Percentiles rank a stretch among this genome's conserved stretches.
Evolutionary conservation across 2,888 invertebrate species (phyloP).

Genomic region (Sacculina carcini): DNA sequence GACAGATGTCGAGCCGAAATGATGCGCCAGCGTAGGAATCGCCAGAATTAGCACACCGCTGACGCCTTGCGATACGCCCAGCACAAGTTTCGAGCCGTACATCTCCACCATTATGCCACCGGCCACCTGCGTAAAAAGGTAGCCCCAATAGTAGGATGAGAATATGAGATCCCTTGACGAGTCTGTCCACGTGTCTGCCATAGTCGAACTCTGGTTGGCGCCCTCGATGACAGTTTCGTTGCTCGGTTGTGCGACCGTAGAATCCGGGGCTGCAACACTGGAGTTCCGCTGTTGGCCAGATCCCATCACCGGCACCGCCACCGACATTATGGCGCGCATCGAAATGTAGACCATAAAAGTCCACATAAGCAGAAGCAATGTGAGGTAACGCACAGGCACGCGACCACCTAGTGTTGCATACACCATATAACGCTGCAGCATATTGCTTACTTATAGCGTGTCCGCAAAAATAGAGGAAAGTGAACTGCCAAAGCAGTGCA

Average conservation of each 20-base stretch:
- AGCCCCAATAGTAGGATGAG: background rate
- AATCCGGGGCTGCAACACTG: too few species aligned
- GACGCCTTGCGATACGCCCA: background rate
- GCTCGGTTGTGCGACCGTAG: too few species aligned
- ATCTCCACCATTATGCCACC: background rate
- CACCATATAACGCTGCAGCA: too few species aligned
- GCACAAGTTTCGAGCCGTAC: background rate
- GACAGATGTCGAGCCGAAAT: background rate
- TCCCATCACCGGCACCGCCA: background rate
- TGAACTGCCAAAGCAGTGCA: too few species aligned
- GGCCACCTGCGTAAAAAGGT: background rate
- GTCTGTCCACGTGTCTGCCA: background rate
- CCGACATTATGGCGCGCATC: background rate
- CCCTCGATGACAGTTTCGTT: too few species aligned
- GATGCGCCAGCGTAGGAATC: background rate
- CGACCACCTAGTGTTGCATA: too few species aligned
- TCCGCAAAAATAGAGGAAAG: too few species aligned
- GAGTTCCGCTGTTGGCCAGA: too few species aligned
- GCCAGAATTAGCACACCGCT: background rate
- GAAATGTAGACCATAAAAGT: background rate
- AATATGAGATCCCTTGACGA: background rate
- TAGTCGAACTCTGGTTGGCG: too few species aligned
- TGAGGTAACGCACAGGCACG: background rate
- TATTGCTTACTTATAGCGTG: too few species aligned
- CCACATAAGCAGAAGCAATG: background rate